A percentile compares a stretch with the other conserved stretches of the same genome.
These are phyloP conservation scores for Pseudotriccus pelzelni DNA, from an alignment of 2,797 vertebrate species.

Conservation along the genomic window DNA sequence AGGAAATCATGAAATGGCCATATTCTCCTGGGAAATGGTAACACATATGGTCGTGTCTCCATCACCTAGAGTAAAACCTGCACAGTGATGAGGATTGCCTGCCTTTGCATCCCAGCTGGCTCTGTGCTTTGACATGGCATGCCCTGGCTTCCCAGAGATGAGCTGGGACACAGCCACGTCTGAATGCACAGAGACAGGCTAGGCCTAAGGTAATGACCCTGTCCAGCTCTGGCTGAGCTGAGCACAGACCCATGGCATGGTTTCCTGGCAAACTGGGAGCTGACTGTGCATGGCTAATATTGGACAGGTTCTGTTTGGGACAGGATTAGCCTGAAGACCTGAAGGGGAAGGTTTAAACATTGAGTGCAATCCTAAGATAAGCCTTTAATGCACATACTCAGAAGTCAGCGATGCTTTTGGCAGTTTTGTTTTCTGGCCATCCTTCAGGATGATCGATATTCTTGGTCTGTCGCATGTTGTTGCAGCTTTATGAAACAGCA, in stretches of 20 bases:
- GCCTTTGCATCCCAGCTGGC: neutral
- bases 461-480: neutral
- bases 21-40: neutral
- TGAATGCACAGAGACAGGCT: neutral
- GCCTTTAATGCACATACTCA: neutral
- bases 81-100: neutral
- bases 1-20: neutral
- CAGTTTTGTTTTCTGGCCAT: neutral
- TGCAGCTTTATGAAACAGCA: neutral
- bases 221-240: neutral
- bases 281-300: neutral
- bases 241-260: rapidly evolving
- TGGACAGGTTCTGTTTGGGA: neutral
- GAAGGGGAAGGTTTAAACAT: neutral
- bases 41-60: rapidly evolving
- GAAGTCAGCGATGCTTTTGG: neutral
- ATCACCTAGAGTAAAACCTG: neutral
- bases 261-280: neutral
- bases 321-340: neutral
- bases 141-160: neutral
- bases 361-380: neutral
- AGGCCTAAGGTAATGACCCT: neutral
- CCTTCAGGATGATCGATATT: neutral
- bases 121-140: rapidly evolving
- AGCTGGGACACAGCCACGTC: neutral